Percentiles rank a stretch among this genome's conserved stretches.
Conservation (phyloP, 2,113 vertebrate genomes). For the Lampris incognitus region DNA sequence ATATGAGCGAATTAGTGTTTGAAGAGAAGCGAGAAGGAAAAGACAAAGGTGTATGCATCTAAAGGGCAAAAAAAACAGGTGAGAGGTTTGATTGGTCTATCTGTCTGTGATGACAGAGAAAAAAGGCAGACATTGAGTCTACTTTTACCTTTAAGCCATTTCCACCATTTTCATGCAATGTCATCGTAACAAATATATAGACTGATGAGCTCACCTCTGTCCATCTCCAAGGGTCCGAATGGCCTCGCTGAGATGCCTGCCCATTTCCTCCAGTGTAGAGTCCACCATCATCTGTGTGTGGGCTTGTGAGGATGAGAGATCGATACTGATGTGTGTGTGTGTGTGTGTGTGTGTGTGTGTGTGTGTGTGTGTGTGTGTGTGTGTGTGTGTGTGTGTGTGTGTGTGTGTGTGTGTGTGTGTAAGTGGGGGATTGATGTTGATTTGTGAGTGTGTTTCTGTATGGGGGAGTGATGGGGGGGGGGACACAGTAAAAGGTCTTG, state of each 20-base stretch:
- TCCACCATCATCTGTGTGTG: conserved; percentile 84
- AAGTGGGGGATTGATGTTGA: no score
- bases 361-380: conserved; percentile 11
- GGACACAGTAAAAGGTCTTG: no score
- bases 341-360: neutral
- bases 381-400: no score
- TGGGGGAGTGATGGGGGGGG: no score
- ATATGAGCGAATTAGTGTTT: neutral
- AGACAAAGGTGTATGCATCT: no score
- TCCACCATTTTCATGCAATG: neutral
- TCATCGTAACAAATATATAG: neutral
- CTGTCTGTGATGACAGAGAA: neutral
- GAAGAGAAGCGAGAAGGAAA: no score
- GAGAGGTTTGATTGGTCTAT: no score
- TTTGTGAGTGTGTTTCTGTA: no score
- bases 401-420: no score
- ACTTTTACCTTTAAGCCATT: neutral
- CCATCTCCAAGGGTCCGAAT: conserved; percentile 92
- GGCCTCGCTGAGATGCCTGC: conserved; percentile 92
- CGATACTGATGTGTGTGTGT: neutral
- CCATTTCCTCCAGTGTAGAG: conserved; percentile 90
- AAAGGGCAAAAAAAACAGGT: neutral
- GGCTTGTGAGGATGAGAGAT: no score
- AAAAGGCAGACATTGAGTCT: neutral
- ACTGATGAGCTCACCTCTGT: conserved; percentile 79